Conservation (phyloP, 2,113 vertebrate species). For the Mus pahari region DNA sequence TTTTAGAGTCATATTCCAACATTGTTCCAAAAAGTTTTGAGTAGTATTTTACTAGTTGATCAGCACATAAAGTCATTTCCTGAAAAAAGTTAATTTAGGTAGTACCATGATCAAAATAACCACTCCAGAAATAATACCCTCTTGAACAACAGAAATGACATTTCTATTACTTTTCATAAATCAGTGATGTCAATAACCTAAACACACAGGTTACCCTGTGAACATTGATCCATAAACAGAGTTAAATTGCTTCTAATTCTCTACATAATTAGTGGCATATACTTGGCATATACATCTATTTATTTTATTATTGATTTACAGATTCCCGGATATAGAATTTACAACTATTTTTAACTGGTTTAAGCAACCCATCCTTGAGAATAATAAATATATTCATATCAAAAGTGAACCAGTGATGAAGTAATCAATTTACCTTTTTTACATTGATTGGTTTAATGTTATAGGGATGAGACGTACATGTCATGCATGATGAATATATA, state of each 20-base stretch:
- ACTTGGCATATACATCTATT: background rate
- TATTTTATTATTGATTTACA: conserved; percentile 22
- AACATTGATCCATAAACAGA: background rate
- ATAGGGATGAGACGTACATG: too few relatives aligned
- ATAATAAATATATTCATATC: background rate
- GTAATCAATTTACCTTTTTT: background rate
- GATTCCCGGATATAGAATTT: conserved; percentile 36
- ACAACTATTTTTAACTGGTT: conserved; percentile 6
- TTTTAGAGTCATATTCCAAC: background rate
- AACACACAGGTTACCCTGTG: background rate
- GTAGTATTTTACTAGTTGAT: conserved; percentile 22
- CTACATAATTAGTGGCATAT: background rate
- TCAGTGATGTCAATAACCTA: conserved; percentile 10
- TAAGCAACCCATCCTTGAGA: background rate
- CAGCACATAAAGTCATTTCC: background rate
- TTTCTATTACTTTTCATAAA: conserved; percentile 20
- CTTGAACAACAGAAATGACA: conserved; percentile 8
- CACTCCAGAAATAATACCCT: background rate
- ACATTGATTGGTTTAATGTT: background rate
- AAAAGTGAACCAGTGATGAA: background rate
- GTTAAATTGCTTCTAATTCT: conserved; percentile 14
- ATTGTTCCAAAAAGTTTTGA: conserved; percentile 3
- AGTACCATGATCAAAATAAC: conserved; percentile 42
- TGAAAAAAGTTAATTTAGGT: background rate
- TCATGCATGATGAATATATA: too few relatives aligned